A percentile compares a stretch with the other conserved stretches of the same genome.
Conservation (phyloP, 2,888 invertebrate genomes). For the Rapana venosa region DNA sequence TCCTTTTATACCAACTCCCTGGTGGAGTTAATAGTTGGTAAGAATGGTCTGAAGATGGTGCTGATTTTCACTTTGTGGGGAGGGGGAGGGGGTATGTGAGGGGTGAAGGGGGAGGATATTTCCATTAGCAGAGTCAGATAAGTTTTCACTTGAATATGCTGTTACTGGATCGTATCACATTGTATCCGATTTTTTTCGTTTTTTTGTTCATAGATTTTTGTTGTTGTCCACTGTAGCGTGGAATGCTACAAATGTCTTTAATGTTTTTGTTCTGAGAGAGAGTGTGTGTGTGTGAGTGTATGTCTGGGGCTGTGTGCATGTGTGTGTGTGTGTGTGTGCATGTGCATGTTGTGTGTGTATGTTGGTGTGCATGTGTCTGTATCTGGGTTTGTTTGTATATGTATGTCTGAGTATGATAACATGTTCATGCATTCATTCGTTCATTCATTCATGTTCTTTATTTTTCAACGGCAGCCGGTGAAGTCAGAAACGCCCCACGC, state of each 20-base stretch:
- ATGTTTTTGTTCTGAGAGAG: too few species aligned
- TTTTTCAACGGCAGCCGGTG: constrained; percentile 69
- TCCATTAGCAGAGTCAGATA: too few species aligned
- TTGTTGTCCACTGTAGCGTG: background rate
- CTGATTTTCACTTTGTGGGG: too few species aligned
- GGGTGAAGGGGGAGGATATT: too few species aligned
- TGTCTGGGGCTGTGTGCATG: background rate
- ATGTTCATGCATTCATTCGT: background rate
- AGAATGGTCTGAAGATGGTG: too few species aligned
- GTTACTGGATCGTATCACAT: too few species aligned
- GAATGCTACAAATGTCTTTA: background rate
- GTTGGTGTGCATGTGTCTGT: background rate
- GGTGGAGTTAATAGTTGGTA: too few species aligned
- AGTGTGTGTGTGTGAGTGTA: background rate
- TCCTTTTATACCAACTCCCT: too few species aligned
- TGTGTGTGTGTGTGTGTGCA: background rate
- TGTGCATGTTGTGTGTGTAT: background rate
- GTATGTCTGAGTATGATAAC: background rate
- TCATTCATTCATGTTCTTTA: background rate
- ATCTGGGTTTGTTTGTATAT: background rate
- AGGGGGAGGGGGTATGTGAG: too few species aligned
- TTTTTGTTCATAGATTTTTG: background rate
- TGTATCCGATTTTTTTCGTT: too few species aligned
- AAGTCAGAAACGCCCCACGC: constrained; percentile 56
- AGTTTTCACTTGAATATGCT: too few species aligned